These are phyloP conservation scores for Rousettus leschenaultii DNA, from an alignment of 2,113 vertebrate genomes.

Conservation along the genomic window DNA sequence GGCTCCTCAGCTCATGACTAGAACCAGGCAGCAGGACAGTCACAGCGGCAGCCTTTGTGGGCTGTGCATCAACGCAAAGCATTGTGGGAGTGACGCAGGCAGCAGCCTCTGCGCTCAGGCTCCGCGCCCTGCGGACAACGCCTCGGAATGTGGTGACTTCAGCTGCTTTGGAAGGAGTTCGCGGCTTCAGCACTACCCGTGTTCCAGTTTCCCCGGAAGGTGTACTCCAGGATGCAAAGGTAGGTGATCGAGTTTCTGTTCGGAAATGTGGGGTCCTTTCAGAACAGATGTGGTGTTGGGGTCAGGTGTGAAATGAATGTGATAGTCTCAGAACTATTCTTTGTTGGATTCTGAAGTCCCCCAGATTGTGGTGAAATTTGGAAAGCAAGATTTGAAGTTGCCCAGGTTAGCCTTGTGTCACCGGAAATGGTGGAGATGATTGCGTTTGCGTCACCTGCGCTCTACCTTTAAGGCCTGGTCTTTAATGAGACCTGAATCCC, in stretches of 20 bases:
- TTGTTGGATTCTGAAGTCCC: neutral
- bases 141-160: neutral
- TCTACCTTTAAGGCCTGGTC: neutral
- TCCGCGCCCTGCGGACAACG: neutral
- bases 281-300: neutral
- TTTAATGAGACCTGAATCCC: neutral
- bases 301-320: neutral
- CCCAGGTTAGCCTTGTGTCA: neutral
- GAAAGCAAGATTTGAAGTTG: neutral
- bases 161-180: neutral
- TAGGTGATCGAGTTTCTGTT: neutral
- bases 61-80: neutral
- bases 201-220: neutral
- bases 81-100: neutral
- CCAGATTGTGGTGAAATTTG: accelerated
- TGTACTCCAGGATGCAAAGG: neutral
- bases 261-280: neutral
- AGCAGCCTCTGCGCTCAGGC: accelerated
- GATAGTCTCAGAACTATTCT: neutral
- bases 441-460: accelerated
- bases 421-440: neutral
- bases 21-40: neutral
- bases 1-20: neutral
- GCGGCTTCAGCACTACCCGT: neutral
- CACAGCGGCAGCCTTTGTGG: accelerated